Percentiles rank a stretch among this genome's conserved stretches.
These are phyloP conservation scores for Hylaeus volcanicus DNA, from an alignment of 1,140 invertebrate species.

Conservation along the genomic window DNA sequence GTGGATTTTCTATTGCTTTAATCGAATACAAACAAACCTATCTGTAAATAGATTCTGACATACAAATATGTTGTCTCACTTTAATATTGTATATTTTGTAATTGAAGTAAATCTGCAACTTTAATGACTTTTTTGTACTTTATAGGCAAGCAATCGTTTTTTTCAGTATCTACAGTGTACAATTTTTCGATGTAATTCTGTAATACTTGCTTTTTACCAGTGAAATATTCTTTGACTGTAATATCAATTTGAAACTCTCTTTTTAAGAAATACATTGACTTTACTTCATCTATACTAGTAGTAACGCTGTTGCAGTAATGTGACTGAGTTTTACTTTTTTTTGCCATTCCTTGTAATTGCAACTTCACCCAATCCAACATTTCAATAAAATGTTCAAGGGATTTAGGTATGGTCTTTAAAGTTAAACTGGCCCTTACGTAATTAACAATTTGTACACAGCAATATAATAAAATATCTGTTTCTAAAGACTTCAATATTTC, in stretches of 20 bases:
- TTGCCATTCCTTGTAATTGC: conserved; percentile 55
- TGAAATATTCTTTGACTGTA: conserved; percentile 53
- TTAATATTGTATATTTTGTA: conserved; percentile 28
- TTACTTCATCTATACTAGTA: conserved; percentile 57
- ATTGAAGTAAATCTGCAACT: conserved; percentile 61
- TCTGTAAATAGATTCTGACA: too few relatives aligned
- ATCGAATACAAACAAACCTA: too few relatives aligned
- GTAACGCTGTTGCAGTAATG: conserved; percentile 41
- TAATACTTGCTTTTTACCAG: conserved; percentile 59
- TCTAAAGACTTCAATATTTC: conserved; percentile 65
- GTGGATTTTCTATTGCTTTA: too few relatives aligned
- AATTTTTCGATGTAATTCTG: conserved; percentile 53
- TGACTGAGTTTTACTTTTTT: conserved; percentile 15
- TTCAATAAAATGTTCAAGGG: conserved; percentile 52
- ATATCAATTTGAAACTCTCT: conserved; percentile 65
- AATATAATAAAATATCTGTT: conserved; percentile 58
- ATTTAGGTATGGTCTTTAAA: conserved; percentile 55
- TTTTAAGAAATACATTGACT: conserved; percentile 60
- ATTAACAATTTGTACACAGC: conserved; percentile 66
- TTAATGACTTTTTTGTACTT: conserved; percentile 53
- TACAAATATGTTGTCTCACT: too few relatives aligned
- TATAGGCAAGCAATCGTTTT: not conserved
- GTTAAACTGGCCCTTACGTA: conserved; percentile 49
- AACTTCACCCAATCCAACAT: conserved; percentile 59
- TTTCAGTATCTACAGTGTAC: conserved; percentile 20